Base-by-base conservation (phyloP, 1,140 invertebrate species). In the Drosophila watanabei region DNA sequence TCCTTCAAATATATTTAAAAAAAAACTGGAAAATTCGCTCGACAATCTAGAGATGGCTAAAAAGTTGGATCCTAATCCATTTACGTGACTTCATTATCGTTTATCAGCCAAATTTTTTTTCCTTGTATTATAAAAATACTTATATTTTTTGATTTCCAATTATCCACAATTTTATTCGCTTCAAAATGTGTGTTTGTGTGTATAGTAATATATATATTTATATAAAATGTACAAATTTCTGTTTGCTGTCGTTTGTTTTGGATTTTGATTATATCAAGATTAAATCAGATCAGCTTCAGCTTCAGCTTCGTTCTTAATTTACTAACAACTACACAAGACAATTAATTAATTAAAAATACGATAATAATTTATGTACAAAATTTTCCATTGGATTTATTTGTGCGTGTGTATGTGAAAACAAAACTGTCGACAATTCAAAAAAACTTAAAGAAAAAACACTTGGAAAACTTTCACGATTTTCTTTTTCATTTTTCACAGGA, bases 281-380 rank as follows among this genome's bases (percentile, higher is more conserved):
- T 49, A 30, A 37, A 60, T 60, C 68, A 51, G 45, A 73, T 73
- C 70, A 73, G 68, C 68, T 60, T 60, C 68, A 73, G 54, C 70
- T 51, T 59, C 45, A 71, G 45, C 66, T 68, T 65, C 39, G 39
- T 60, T 76, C 77, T 90, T 89, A 85, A 91, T 80, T 91, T 86
- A 87, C 87, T 91, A 91, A 75, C 75, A 78, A 78, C 77, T 80
- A 80, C 78, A 80, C 61, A 80, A 54, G 73, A 77, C 72, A 77
- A 65, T 77, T 77, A 77, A 77, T 78, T 88, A 82, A 90, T 88
- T 84, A 88, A 87, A 87, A 87, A 87, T 86, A 87, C 81, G 86
- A 87, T 87, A 87, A 87, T 87, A 88, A 89, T 89, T 88, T 88
- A 88, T 88, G 69, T 88, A 88, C 85, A 89, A 88, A 89, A 77